phyloP scores from a whole-genome alignment of 2,797 vertebrate genomes.

The Falco biarmicus region DNA sequence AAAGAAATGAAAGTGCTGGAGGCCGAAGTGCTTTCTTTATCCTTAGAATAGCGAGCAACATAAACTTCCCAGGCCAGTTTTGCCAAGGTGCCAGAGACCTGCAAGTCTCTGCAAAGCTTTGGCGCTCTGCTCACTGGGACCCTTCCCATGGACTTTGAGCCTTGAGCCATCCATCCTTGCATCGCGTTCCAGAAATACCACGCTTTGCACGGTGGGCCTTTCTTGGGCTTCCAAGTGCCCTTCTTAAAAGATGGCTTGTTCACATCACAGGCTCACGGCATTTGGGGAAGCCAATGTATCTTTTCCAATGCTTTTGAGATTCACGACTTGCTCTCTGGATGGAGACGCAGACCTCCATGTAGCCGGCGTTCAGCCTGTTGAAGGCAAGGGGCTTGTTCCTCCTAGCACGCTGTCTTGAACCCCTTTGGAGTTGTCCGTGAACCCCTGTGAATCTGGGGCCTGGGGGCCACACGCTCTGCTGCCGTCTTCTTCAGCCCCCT shows the following conservation, averaged over 20 bases:
- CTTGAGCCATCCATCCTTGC: fast-evolving
- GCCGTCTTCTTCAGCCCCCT: neutral
- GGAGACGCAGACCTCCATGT: neutral
- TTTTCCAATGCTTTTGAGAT: neutral
- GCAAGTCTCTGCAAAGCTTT: neutral
- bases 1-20: conserved; percentile 51
- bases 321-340: neutral
- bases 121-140: neutral
- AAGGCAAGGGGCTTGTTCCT: neutral
- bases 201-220: neutral
- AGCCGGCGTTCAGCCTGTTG: neutral
- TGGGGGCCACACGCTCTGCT: neutral
- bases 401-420: neutral
- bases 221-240: neutral
- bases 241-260: neutral
- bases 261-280: fast-evolving
- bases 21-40: conserved; percentile 32
- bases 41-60: neutral
- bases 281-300: fast-evolving
- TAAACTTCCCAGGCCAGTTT: conserved; percentile 37
- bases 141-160: neutral
- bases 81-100: neutral
- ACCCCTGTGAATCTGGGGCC: neutral
- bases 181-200: neutral
- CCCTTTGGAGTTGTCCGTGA: neutral